Conservation (phyloP, 1,140 invertebrate species). For the Apis mellifera region DNA sequence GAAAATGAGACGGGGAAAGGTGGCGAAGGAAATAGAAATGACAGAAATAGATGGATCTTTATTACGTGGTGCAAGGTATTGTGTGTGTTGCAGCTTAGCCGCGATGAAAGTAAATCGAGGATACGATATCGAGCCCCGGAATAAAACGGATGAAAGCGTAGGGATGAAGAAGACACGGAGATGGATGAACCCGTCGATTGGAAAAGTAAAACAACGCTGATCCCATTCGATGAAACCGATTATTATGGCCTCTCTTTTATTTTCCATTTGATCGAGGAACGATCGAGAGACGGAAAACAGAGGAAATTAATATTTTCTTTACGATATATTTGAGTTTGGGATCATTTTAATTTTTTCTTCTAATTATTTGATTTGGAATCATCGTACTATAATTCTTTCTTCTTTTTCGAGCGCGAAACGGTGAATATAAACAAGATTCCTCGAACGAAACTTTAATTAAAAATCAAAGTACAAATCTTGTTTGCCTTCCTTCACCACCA, state of each 20-base stretch:
- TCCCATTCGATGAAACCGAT: conserved; percentile 6
- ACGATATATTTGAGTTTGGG: neutral
- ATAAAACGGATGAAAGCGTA: conserved; percentile 33
- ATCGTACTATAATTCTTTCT: too few species aligned
- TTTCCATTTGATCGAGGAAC: too few species aligned
- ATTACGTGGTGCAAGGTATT: conserved; percentile 35
- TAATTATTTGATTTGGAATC: too few species aligned
- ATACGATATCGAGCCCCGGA: conserved; percentile 30
- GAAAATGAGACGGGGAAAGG: conserved; percentile 45
- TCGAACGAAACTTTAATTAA: too few species aligned
- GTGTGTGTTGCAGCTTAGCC: conserved; percentile 20
- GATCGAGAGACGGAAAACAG: too few species aligned
- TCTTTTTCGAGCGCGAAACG: too few species aligned
- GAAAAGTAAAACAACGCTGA: conserved; percentile 29
- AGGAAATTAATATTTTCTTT: too few species aligned
- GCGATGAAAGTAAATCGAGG: conserved; percentile 42
- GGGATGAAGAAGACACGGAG: neutral
- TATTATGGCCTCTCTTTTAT: neutral
- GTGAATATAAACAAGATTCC: too few species aligned
- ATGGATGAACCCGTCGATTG: conserved; percentile 29
- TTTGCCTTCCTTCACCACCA: too few species aligned
- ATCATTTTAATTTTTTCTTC: too few species aligned
- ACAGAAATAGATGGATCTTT: conserved; percentile 52
- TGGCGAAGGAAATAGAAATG: conserved; percentile 31
- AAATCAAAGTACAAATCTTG: too few species aligned